phyloP scores from a whole-genome alignment of 2,113 vertebrate species.

The Lathamus discolor region DNA sequence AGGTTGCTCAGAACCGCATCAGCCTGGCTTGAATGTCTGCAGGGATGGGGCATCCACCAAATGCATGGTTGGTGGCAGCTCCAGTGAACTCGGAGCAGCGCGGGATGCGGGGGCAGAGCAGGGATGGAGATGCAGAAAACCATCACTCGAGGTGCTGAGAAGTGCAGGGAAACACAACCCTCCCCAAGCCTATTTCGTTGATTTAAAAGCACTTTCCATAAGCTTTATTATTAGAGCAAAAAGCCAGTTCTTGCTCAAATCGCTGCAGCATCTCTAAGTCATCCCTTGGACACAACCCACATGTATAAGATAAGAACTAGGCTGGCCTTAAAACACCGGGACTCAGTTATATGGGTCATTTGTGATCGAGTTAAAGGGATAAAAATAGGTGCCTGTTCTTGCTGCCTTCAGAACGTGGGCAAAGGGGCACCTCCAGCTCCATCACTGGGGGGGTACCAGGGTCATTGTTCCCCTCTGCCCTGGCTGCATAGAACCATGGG shows the following conservation, averaged over 20 bases:
- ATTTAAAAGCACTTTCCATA: neutral
- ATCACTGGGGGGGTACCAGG: neutral
- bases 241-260: neutral
- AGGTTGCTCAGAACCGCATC: neutral
- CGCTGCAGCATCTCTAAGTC: neutral
- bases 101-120: neutral
- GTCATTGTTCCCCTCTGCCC: neutral
- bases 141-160: fast-evolving
- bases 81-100: neutral
- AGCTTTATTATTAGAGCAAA: neutral
- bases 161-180: neutral
- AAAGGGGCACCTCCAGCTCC: neutral
- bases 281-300: neutral
- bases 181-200: neutral
- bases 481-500: neutral
- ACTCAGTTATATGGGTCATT: neutral
- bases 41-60: neutral
- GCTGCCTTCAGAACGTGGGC: fast-evolving
- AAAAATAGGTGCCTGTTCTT: neutral
- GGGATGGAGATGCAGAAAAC: neutral
- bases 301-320: neutral
- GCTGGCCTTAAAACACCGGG: neutral
- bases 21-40: neutral
- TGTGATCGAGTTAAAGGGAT: neutral
- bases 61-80: fast-evolving